Evolutionary conservation across 2,797 vertebrate species (phyloP).

Genomic region (Euphonia xanthogaster): DNA sequence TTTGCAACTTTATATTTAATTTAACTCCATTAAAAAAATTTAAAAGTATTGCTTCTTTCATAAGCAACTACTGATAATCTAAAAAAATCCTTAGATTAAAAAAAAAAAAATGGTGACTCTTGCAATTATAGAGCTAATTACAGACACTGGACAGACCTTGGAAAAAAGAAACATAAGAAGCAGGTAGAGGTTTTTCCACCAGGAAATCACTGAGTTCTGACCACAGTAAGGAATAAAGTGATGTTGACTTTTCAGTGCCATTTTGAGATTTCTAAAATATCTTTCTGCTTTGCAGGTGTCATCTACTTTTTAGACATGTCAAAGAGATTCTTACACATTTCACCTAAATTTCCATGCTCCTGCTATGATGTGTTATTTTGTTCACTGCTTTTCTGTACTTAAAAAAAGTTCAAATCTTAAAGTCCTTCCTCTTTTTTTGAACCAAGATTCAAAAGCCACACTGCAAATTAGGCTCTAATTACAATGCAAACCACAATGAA

Average conservation of each 20-base stretch:
- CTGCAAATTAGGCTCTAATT: conserved; percentile 40
- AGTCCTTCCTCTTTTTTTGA: background rate
- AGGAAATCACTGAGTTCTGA: background rate
- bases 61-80: background rate
- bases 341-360: background rate
- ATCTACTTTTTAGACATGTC: background rate
- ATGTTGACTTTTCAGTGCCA: background rate
- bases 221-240: background rate
- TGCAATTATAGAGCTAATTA: background rate
- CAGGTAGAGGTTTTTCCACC: background rate
- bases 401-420: background rate
- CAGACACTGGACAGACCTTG: background rate
- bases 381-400: background rate
- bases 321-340: background rate
- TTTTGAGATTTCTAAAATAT: background rate
- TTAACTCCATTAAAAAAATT: background rate
- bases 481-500: background rate
- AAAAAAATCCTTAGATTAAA: background rate
- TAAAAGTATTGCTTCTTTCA: background rate
- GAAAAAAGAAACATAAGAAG: background rate
- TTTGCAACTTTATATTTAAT: background rate
- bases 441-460: background rate
- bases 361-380: background rate
- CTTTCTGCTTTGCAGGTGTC: background rate
- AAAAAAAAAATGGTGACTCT: background rate